Conservation (phyloP, 2,113 vertebrate genomes). For the Dasyurus viverrinus region DNA sequence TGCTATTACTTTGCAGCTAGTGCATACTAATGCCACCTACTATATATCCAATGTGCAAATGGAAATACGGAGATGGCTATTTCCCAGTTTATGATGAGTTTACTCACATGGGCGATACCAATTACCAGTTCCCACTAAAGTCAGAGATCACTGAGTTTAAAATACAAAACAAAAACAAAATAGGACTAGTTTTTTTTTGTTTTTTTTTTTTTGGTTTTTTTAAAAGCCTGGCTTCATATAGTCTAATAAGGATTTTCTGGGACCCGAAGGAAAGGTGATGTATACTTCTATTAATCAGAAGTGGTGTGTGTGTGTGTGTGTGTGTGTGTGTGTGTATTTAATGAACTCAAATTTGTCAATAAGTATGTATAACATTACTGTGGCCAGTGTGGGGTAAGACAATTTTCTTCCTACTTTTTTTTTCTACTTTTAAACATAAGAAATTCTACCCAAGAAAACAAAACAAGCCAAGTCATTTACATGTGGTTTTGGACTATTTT, state of each 20-base stretch:
- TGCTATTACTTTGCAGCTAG: slow-evolving; percentile 38
- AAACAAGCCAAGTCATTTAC: background rate
- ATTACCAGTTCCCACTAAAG: slow-evolving; percentile 16
- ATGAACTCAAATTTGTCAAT: slow-evolving; percentile 32
- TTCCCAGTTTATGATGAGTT: slow-evolving; percentile 26
- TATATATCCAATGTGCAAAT: slow-evolving; percentile 9
- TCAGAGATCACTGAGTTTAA: slow-evolving; percentile 5
- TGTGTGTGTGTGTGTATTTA: background rate
- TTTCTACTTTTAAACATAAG: slow-evolving; percentile 6
- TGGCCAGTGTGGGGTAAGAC: background rate
- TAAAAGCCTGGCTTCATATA: slow-evolving; percentile 23
- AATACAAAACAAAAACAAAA: slow-evolving; percentile 20
- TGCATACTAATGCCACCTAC: slow-evolving; percentile 16
- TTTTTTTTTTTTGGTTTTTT: background rate
- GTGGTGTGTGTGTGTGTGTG: background rate
- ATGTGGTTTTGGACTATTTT: background rate
- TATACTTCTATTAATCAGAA: background rate
- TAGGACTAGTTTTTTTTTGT: slow-evolving; percentile 3
- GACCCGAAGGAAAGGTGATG: slow-evolving; percentile 9
- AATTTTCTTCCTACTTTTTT: background rate
- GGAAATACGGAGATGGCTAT: slow-evolving; percentile 16
- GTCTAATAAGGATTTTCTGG: slow-evolving; percentile 21
- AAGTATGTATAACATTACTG: background rate
- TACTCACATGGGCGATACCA: background rate
- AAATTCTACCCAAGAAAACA: background rate